phyloP scores from a whole-genome alignment of 2,888 invertebrate species.

The Lepas anatifera region DNA sequence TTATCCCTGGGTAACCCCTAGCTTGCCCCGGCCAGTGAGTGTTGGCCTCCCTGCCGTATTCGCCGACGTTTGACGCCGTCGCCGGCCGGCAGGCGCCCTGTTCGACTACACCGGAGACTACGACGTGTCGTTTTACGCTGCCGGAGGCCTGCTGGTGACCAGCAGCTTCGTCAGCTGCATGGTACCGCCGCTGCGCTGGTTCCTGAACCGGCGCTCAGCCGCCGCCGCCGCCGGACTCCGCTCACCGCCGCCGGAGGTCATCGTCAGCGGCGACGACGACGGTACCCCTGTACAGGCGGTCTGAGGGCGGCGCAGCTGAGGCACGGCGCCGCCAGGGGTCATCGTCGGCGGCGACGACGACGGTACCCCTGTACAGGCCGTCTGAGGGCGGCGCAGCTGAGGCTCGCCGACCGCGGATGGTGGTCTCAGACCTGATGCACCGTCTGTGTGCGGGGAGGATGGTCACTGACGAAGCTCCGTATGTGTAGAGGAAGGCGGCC shows the following conservation, averaged over 20 bases:
- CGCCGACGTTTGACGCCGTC: conserved; percentile 89
- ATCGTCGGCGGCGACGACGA: conserved; percentile 43
- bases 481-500: too few relatives aligned
- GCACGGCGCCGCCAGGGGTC: conserved; percentile 43
- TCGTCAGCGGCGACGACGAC: conserved; percentile 42
- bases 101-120: conserved; percentile 78
- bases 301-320: too few relatives aligned
- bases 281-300: conserved; percentile 35
- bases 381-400: too few relatives aligned
- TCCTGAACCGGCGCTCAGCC: background rate
- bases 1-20: too few relatives aligned
- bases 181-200: conserved; percentile 18
- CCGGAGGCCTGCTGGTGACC: conserved; percentile 72
- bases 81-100: conserved; percentile 77
- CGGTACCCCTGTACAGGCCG: conserved; percentile 34
- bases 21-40: too few relatives aligned
- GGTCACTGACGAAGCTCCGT: too few relatives aligned
- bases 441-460: too few relatives aligned
- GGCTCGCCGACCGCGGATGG: conserved; percentile 44
- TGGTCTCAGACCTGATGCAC: too few relatives aligned
- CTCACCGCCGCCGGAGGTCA: conserved; percentile 44
- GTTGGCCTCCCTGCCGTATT: too few relatives aligned
- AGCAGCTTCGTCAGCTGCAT: conserved; percentile 63
- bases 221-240: conserved; percentile 31
- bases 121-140: conserved; percentile 82